Conservation (phyloP, 2,113 vertebrate species). For the Toxostoma redivivum region DNA sequence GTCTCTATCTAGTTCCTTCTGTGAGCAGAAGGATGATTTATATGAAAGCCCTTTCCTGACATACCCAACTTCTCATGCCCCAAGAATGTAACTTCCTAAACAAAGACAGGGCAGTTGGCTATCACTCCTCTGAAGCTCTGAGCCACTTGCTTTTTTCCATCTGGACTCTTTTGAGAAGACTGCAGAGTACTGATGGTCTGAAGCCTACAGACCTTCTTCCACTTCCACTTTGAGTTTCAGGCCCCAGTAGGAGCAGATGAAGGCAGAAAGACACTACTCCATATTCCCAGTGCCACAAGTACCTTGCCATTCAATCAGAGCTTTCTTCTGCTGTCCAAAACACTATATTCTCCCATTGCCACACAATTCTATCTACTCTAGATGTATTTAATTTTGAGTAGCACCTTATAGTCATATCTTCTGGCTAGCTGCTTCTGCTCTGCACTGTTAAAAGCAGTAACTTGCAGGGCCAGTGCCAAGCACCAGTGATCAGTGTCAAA, state of each 20-base stretch:
- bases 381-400: background rate
- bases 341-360: background rate
- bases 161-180: background rate
- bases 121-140: background rate
- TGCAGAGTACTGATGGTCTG: background rate
- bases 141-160: background rate
- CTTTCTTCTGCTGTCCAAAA: background rate
- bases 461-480: background rate
- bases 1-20: background rate
- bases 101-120: background rate
- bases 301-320: background rate
- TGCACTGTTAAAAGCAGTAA: background rate
- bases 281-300: background rate
- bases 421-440: background rate
- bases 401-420: background rate
- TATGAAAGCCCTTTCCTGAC: slow-evolving; percentile 26
- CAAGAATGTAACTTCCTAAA: background rate
- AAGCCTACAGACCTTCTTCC: background rate
- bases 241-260: background rate
- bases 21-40: slow-evolving; percentile 13
- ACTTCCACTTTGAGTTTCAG: background rate
- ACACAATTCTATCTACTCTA: background rate
- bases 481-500: background rate
- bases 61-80: background rate
- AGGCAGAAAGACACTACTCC: background rate